A percentile compares a stretch with the other conserved stretches of the same genome.
Evolutionary conservation across 2,113 vertebrate genomes (phyloP).

Genomic region (Notechis scutatus): DNA sequence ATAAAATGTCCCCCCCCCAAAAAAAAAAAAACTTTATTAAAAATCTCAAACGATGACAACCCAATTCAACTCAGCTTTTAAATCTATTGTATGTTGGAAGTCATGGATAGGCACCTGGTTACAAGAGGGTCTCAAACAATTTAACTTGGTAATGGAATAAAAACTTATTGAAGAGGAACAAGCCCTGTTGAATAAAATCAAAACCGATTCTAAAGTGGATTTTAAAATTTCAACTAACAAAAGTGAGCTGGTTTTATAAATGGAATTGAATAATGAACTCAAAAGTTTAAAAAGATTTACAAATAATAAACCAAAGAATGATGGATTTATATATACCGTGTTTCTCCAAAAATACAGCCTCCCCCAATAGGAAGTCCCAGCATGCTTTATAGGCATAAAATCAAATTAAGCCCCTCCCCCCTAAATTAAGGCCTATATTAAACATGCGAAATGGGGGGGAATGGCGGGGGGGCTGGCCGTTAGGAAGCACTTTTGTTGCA

Average conservation of each 20-base stretch:
- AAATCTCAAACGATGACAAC: not conserved
- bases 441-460: no score
- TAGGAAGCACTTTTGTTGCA: no score
- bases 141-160: not conserved
- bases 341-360: no score
- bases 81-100: not conserved
- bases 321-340: no score
- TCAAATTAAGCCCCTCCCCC: no score
- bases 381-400: no score
- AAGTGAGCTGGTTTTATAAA: not conserved
- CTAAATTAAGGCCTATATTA: no score
- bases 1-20: not conserved
- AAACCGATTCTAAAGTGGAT: not conserved
- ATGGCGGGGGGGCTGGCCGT: no score
- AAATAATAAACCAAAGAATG: no score
- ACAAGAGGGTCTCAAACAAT: not conserved
- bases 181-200: not conserved
- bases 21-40: not conserved
- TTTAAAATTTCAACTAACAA: not conserved
- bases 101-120: not conserved
- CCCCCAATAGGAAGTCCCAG: no score
- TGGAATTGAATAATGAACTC: no score
- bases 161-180: not conserved
- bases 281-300: no score
- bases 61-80: not conserved